Evolutionary conservation across 2,888 invertebrate species (phyloP), one percentile per base, ranked within the genome.

Genomic region (Dorcus parallelipipedus): DNA sequence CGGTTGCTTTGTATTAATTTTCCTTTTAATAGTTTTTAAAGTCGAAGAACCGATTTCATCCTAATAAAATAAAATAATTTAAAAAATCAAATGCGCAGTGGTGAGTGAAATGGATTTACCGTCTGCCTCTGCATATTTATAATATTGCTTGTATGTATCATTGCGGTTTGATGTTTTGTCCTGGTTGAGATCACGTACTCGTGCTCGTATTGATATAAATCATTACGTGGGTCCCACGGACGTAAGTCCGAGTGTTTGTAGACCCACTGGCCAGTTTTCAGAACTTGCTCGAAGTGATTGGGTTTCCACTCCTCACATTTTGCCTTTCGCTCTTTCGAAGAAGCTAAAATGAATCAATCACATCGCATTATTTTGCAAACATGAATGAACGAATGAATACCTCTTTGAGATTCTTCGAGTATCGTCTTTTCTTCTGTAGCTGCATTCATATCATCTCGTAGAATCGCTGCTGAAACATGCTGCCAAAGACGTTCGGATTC

Each of bases 381-480:
- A 26, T 1, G 14, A 14, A 14, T 14, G 14, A 20, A 20, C 20
- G 3, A 6, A 4, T 33, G 26, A 33, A 20, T 57, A 67, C 83
- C 81, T 5, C 96, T 81, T 76, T 96, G 96, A 0, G 87, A 88
- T 74, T 96, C 95, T 71, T 97, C 97, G 49, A 97, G 81, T 43
- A 87, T 81, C 0, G 93, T 95, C 80, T 97, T 97, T 73, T 95
- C 91, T 58, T 93, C 91, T 0, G 97, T 97, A 0, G 97, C 97
- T 1, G 88, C 88, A 33, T 88, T 78, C 84, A 93, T 92, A 79
- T 97, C 95, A 58, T 93, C 91, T 9, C 84, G 83, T 20, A 79
- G 76, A 64, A 97, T 93, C 1, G 96, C 96, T 53, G 87, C 86
- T 0, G 94, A 92, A 1, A 97, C 96, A 65, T 88, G 87, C 42